Conservation (phyloP, 1,140 invertebrate genomes). For the Meteorus sp. region DNA sequence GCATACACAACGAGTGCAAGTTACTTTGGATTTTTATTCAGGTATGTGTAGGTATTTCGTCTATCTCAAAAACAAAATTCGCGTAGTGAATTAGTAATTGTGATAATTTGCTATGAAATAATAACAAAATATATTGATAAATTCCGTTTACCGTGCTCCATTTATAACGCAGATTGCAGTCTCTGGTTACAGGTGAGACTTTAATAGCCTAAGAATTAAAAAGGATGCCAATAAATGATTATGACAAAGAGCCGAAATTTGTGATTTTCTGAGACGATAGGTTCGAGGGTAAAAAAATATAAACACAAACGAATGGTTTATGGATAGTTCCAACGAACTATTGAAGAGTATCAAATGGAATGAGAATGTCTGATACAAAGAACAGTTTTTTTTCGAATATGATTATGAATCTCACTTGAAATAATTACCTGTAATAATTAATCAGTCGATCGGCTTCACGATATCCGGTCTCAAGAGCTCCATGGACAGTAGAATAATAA, state of each 20-base stretch:
- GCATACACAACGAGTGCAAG: too few species aligned
- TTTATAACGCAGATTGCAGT: constrained; percentile 31
- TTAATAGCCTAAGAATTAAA: constrained; percentile 45
- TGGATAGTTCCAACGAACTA: background rate
- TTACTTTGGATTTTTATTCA: too few species aligned
- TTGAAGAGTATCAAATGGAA: too few species aligned
- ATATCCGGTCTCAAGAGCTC: constrained; percentile 75
- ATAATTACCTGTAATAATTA: constrained; percentile 37
- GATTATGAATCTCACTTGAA: background rate
- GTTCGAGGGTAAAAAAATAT: background rate
- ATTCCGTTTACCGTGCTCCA: constrained; percentile 22
- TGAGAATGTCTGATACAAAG: too few species aligned
- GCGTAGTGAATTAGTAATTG: too few species aligned
- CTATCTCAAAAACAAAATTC: too few species aligned
- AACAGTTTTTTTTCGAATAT: too few species aligned
- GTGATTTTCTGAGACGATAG: too few species aligned
- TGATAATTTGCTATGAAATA: too few species aligned
- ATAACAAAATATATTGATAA: too few species aligned
- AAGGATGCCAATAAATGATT: constrained; percentile 40
- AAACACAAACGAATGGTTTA: background rate
- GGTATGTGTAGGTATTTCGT: too few species aligned
- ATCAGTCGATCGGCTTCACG: constrained; percentile 70
- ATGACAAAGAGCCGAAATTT: too few species aligned
- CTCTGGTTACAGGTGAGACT: constrained; percentile 46
- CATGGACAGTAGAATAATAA: constrained; percentile 77